Percentiles rank a stretch among this genome's conserved stretches.
Evolutionary conservation across 2,113 vertebrate species (phyloP).

Genomic region (Pycnonotus jocosus): DNA sequence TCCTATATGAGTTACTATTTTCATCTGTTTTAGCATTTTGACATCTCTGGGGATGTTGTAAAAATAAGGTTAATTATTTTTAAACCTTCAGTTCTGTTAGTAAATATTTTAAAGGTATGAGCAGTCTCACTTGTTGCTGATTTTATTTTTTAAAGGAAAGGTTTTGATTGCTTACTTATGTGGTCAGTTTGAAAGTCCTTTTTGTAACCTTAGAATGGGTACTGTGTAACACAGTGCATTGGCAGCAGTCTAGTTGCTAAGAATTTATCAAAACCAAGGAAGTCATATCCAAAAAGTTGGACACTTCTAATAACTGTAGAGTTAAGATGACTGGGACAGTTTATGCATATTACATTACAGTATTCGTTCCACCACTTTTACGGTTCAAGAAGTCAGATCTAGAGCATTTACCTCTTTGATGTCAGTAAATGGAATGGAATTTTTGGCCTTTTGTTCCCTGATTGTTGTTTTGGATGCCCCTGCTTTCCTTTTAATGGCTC

Average conservation of each 20-base stretch:
- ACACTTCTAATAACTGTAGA: background rate
- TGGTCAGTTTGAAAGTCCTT: background rate
- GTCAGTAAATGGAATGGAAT: background rate
- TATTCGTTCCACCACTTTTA: background rate
- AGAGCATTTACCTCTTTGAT: rapidly evolving
- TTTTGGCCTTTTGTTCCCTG: background rate
- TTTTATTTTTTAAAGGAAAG: background rate
- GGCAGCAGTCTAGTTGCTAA: background rate
- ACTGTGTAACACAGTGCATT: background rate
- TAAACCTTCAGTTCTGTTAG: background rate
- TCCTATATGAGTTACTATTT: background rate
- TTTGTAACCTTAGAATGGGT: background rate
- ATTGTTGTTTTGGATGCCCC: background rate
- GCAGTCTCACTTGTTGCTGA: background rate
- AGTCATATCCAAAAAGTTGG: background rate
- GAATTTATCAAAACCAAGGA: background rate
- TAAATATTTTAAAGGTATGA: background rate
- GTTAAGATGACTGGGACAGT: background rate
- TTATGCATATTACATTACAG: background rate
- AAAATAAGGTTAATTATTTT: background rate
- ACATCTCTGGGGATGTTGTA: background rate
- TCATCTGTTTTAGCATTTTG: background rate
- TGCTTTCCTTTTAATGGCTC: background rate
- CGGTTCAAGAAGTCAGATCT: background rate
- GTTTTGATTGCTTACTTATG: background rate